Percentiles rank a stretch among this genome's conserved stretches.
These are phyloP conservation scores for Globia sparganii DNA, from an alignment of 2,888 invertebrate species.

Conservation along the genomic window DNA sequence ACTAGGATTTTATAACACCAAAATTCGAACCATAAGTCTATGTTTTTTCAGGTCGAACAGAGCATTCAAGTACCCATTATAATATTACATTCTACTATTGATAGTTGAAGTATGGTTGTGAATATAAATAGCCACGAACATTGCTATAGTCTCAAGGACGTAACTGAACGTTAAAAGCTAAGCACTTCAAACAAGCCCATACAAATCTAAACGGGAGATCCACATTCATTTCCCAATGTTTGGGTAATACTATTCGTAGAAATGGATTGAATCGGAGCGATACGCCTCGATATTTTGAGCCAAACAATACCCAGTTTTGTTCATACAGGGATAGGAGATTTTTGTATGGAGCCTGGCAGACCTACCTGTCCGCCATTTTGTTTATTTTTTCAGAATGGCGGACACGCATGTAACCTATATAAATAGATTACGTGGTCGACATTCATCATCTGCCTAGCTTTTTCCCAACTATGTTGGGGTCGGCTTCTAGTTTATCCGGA, in stretches of 20 bases:
- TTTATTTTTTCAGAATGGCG: not conserved
- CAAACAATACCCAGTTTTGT: constrained; percentile 25
- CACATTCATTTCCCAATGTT: constrained; percentile 62
- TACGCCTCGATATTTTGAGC: constrained; percentile 33
- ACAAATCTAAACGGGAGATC: constrained; percentile 63
- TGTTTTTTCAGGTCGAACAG: constrained; percentile 40
- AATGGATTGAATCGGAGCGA: constrained; percentile 41
- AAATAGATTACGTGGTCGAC: too few relatives aligned
- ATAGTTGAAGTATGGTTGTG: constrained; percentile 63
- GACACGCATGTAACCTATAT: not conserved
- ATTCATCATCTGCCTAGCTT: too few relatives aligned
- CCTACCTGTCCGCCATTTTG: too few relatives aligned
- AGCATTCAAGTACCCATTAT: constrained; percentile 51
- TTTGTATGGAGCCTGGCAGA: not conserved
- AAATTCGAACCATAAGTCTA: constrained; percentile 7
- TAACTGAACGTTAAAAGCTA: constrained; percentile 63
- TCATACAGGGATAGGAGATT: not conserved
- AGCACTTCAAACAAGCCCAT: constrained; percentile 67
- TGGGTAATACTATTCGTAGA: constrained; percentile 60
- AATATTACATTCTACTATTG: constrained; percentile 59
- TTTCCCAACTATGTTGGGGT: too few relatives aligned
- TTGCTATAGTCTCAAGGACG: constrained; percentile 67
- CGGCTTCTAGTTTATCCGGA: too few relatives aligned
- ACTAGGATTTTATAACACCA: constrained; percentile 1
- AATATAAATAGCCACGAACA: constrained; percentile 67